A percentile compares a stretch with the other conserved stretches of the same genome.
phyloP scores from a whole-genome alignment of 2,797 vertebrate species.

The Megalops cyprinoides region DNA sequence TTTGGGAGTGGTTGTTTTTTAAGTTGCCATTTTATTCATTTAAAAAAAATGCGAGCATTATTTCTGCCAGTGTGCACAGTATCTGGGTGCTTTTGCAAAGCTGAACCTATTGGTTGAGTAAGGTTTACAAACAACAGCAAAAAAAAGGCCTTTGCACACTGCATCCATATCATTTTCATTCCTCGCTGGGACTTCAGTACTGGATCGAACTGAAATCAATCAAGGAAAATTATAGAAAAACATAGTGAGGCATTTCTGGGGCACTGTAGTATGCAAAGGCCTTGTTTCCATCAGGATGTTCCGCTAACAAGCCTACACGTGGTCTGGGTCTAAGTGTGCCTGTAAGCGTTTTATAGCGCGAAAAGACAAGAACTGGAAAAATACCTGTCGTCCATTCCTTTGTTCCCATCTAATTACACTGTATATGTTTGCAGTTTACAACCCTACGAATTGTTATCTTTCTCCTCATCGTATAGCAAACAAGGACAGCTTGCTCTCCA shows the following conservation, averaged over 20 bases:
- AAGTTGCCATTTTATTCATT: not conserved
- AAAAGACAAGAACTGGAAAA: not conserved
- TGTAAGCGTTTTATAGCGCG: constrained; percentile 6
- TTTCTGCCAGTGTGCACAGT: constrained; percentile 39
- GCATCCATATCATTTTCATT: constrained; percentile 13
- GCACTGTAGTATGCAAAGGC: constrained; percentile 28
- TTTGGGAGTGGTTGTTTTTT: not conserved
- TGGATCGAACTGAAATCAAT: not conserved
- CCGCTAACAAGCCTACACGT: not conserved
- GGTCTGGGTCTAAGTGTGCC: constrained; percentile 32
- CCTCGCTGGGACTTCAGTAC: not conserved
- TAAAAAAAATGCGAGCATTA: constrained; percentile 22
- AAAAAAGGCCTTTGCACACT: constrained; percentile 16
- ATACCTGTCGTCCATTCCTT: constrained; percentile 6
- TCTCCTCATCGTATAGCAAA: not conserved
- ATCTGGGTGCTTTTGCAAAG: constrained; percentile 30
- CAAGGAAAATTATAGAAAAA: too few species aligned
- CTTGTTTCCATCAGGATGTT: constrained; percentile 34
- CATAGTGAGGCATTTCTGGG: constrained; percentile 34
- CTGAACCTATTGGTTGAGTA: constrained; percentile 1
- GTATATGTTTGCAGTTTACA: constrained; percentile 3
- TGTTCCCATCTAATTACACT: not conserved
- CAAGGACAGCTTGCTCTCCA: not conserved
- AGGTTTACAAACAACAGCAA: constrained; percentile 21
- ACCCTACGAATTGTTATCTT: not conserved